These are phyloP conservation scores for Haemorhous mexicanus DNA, from an alignment of 2,113 vertebrate genomes.

Conservation along the genomic window DNA sequence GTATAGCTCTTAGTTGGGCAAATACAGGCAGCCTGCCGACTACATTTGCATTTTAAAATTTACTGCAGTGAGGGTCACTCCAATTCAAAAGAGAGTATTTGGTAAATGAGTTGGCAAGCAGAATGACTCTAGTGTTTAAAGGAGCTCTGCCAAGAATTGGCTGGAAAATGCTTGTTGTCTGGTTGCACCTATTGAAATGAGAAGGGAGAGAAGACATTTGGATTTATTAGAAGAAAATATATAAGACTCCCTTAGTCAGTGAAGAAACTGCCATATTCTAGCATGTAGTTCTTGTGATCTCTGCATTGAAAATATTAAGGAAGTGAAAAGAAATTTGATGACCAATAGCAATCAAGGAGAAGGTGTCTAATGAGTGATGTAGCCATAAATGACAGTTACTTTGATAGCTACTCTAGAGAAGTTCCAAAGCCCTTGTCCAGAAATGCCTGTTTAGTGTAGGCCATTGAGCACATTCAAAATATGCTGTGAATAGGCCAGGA, in stretches of 20 bases:
- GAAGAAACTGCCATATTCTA: neutral
- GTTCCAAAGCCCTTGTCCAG: neutral
- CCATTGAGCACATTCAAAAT: neutral
- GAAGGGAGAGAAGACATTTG: neutral
- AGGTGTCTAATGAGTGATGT: neutral
- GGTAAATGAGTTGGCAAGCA: conserved; percentile 3
- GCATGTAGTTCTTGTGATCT: neutral
- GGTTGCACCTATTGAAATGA: neutral
- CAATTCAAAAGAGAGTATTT: conserved; percentile 1
- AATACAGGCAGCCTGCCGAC: neutral
- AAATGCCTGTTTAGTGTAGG: neutral
- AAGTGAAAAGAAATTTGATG: neutral
- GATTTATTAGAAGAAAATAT: neutral
- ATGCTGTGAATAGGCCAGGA: neutral
- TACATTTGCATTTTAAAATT: neutral
- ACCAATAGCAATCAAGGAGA: neutral
- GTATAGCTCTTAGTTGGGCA: neutral
- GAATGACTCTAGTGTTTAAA: neutral
- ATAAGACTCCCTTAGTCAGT: neutral
- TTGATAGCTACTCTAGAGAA: neutral
- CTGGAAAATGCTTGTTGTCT: neutral
- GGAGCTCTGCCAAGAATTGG: neutral
- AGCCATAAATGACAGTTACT: neutral
- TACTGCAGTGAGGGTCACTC: neutral
- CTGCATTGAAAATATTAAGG: neutral